These are phyloP conservation scores for Phalacrocorax brasilianus DNA, from an alignment of 2,113 vertebrate species.

Conservation along the genomic window DNA sequence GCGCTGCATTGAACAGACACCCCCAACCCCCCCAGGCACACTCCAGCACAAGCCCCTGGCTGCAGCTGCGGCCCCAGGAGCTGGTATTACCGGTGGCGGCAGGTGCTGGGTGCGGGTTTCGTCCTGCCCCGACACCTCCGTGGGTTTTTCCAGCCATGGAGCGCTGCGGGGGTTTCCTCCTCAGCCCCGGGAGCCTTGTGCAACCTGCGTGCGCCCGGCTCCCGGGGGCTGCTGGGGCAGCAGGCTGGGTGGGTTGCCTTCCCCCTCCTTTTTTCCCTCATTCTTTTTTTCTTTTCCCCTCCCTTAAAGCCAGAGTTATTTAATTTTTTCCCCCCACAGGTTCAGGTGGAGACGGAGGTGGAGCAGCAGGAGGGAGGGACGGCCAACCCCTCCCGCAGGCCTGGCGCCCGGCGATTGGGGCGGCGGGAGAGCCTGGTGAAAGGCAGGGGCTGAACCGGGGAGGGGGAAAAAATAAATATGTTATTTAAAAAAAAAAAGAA, in stretches of 20 bases:
- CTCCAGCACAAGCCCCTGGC: background rate
- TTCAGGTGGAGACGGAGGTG: constrained; percentile 37
- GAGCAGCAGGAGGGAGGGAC: constrained; percentile 22
- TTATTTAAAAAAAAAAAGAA: background rate
- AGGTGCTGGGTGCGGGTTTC: background rate
- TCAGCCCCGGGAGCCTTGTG: background rate
- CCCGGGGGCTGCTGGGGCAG: background rate
- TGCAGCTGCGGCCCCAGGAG: rapidly evolving
- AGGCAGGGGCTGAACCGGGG: background rate
- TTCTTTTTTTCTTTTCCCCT: background rate
- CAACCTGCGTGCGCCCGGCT: rapidly evolving
- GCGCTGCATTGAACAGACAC: background rate
- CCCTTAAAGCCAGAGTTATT: background rate
- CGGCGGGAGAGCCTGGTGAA: background rate
- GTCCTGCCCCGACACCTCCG: background rate
- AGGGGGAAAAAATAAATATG: background rate
- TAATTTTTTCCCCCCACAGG: background rate
- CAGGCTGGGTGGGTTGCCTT: background rate
- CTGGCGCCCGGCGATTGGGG: constrained; percentile 16
- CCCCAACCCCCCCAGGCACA: background rate
- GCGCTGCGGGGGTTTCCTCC: background rate
- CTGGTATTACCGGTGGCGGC: background rate
- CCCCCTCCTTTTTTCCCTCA: background rate
- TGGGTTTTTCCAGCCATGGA: background rate
- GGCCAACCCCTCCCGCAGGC: background rate